phyloP scores from a whole-genome alignment of 2,113 vertebrate genomes.

The Rhipidura dahli region DNA sequence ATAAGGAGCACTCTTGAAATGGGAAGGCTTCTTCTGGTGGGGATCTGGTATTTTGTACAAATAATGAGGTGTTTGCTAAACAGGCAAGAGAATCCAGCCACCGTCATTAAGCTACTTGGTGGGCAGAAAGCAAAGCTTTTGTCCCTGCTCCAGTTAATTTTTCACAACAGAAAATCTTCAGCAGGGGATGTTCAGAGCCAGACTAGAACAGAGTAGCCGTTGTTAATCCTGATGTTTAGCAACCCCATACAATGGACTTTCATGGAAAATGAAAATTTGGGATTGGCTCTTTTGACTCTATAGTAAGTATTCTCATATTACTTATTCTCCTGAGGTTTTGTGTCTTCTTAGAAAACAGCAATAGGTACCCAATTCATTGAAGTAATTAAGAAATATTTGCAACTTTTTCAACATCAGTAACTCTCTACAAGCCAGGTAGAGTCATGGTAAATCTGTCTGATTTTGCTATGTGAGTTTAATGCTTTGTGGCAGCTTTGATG shows the following conservation, averaged over 20 bases:
- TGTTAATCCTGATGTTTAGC: neutral
- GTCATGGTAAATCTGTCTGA: neutral
- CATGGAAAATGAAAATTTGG: neutral
- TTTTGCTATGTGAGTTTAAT: neutral
- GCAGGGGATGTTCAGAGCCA: neutral
- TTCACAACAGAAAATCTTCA: neutral
- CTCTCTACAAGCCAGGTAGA: neutral
- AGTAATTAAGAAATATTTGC: neutral
- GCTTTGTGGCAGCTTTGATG: neutral
- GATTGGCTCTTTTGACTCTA: neutral
- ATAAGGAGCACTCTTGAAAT: neutral
- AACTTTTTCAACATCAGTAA: neutral
- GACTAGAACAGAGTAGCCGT: neutral
- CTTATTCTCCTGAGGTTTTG: neutral
- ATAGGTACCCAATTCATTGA: neutral
- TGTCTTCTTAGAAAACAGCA: neutral
- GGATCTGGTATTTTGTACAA: neutral
- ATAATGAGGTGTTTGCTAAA: neutral
- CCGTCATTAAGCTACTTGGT: neutral
- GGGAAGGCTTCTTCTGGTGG: neutral
- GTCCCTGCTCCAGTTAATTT: neutral
- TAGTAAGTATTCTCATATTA: neutral
- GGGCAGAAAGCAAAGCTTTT: neutral
- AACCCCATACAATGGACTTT: neutral
- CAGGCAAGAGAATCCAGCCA: neutral